phyloP scores from a whole-genome alignment of 2,113 vertebrate species.

The Xiphophorus maculatus region DNA sequence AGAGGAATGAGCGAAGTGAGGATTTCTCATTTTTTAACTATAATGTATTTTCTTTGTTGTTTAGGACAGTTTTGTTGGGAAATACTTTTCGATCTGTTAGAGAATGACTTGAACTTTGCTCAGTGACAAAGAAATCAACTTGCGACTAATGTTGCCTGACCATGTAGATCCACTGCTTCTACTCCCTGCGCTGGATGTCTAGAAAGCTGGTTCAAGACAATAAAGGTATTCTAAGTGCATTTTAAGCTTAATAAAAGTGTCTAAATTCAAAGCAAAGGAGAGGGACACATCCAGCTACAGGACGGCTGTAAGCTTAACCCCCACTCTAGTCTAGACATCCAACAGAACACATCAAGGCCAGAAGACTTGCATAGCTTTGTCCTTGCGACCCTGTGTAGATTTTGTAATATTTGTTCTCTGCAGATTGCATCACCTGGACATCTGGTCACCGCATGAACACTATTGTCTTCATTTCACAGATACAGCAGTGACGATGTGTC shows the following conservation, averaged over 20 bases:
- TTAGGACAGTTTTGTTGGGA: neutral
- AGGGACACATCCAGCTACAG: constrained; percentile 64
- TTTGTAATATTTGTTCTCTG: constrained; percentile 47
- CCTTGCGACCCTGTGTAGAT: constrained; percentile 22
- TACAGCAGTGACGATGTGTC: constrained; percentile 18
- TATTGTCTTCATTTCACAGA: constrained; percentile 56
- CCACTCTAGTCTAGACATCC: constrained; percentile 60
- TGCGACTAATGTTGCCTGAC: constrained; percentile 48
- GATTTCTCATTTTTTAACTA: neutral
- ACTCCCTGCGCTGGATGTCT: constrained; percentile 18
- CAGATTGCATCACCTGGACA: constrained; percentile 54
- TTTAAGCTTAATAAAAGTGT: constrained; percentile 74
- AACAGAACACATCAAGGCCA: constrained; percentile 19
- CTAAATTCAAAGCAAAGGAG: constrained; percentile 71
- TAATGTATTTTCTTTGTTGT: neutral
- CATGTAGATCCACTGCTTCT: constrained; percentile 25
- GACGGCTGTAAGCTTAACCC: constrained; percentile 65
- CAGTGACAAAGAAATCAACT: constrained; percentile 13
- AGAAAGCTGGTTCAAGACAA: constrained; percentile 60
- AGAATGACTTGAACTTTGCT: constrained; percentile 16
- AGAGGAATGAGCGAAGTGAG: neutral
- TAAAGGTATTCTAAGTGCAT: constrained; percentile 72
- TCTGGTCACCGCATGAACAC: constrained; percentile 69
- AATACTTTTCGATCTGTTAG: neutral
- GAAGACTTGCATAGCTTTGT: neutral